These are phyloP conservation scores for Ptychoptera albimana DNA, from an alignment of 2,888 invertebrate species.

Conservation along the genomic window DNA sequence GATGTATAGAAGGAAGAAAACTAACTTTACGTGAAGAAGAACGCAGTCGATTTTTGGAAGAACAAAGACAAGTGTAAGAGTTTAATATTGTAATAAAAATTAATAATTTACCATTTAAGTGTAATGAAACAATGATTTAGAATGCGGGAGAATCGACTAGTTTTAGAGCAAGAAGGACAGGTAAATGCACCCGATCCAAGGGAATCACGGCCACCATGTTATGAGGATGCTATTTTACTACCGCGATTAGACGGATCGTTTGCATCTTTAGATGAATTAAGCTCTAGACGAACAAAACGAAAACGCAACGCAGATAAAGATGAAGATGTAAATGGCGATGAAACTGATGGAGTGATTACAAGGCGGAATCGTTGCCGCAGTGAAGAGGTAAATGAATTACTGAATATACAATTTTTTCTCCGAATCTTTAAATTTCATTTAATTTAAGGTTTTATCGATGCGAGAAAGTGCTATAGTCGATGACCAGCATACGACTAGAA, in stretches of 20 bases:
- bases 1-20: conserved; percentile 38
- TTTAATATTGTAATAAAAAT: too few relatives aligned
- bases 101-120: neutral
- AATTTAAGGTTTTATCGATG: conserved; percentile 3
- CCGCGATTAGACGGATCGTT: conserved; percentile 47
- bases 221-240: conserved; percentile 61
- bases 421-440: neutral
- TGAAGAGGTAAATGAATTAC: conserved; percentile 16
- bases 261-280: conserved; percentile 33
- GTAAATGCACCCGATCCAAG: conserved; percentile 50
- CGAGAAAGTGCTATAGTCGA: neutral
- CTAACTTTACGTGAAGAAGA: conserved; percentile 28
- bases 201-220: conserved; percentile 57
- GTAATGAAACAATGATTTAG: conserved; percentile 17
- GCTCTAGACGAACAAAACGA: conserved; percentile 31
- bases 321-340: conserved; percentile 12
- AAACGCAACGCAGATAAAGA: conserved; percentile 19
- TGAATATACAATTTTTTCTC: neutral
- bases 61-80: conserved; percentile 25
- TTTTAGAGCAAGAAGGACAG: conserved; percentile 36
- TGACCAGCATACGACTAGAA: neutral
- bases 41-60: conserved; percentile 31
- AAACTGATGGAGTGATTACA: conserved; percentile 18
- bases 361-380: conserved; percentile 23
- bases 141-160: conserved; percentile 33